Evolutionary conservation across 2,113 vertebrate genomes (phyloP), one percentile per base, ranked within the genome.

Genomic region (Dasyprocta punctata): DNA sequence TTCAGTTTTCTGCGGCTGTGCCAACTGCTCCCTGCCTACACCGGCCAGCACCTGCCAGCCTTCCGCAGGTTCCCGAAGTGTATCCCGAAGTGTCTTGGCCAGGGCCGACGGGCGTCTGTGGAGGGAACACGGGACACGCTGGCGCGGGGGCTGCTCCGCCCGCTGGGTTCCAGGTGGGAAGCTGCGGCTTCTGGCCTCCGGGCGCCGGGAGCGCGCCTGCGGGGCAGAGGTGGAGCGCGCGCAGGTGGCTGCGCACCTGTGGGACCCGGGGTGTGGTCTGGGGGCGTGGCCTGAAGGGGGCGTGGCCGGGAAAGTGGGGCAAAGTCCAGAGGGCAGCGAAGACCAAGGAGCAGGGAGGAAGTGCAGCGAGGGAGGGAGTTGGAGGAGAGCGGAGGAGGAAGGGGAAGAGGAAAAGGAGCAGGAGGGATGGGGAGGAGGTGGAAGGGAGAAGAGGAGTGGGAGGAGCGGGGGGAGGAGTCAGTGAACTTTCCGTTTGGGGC

Each of bases 401-500:
- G 28, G 0, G 16, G 49, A 22, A 12, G 26, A 44, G 17, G 67
- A 9, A 11, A 22, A 1, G 16, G 26, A 41, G 9, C 10, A 10
- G 3, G 36, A 26, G 14, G 24, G 56, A 33, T 19, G 26, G 38
- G 90, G 49, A 17, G 38, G n/a, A 49, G 36, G 56, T 9, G 6
- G 12, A 11, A 28, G 38, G 86, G 10, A n/a, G 82, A 19, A 75
- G 69, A 24, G 52, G 49, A n/a, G 30, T 30, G 86, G 30, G 58
- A 22, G 77, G 28, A 7, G 90, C 54, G 36, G 47, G 56, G n/a
- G 98, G 98, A 92, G 98, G 97, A 92, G 96, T 47, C 97, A 80
- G 94, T 30, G 67, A 89, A 98, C 98, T 97, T 98, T 95, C 97
- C 71, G 2, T 75, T 90, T 92, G 96, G 98, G 96, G 98, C 98